These are phyloP conservation scores for human DNA, from an alignment of 2,113 vertebrate species.

Conservation along the genomic window GRCh38 chr7:87660501-87661000, in stretches of 20 bases:
- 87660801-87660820: neutral
- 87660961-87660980: neutral
- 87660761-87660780: neutral
- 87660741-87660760: neutral
- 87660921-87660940: neutral
- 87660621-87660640: neutral
- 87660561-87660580: neutral
- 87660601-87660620: neutral
- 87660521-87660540: neutral
- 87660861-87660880: neutral
- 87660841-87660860: neutral
- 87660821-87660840: neutral
- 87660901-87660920: neutral
- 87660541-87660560: neutral
- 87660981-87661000: neutral
- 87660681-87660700: neutral
- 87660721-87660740: neutral
- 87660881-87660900: neutral
- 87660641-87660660: neutral
- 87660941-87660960: constrained; percentile 7
- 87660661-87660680: neutral
- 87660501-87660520: neutral
- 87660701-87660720: neutral
- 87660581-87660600: neutral
- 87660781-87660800: neutral